A percentile compares a stretch with the other conserved stretches of the same genome.
Evolutionary conservation across 2,888 invertebrate genomes (phyloP).

Genomic region (Lycia hirtaria): DNA sequence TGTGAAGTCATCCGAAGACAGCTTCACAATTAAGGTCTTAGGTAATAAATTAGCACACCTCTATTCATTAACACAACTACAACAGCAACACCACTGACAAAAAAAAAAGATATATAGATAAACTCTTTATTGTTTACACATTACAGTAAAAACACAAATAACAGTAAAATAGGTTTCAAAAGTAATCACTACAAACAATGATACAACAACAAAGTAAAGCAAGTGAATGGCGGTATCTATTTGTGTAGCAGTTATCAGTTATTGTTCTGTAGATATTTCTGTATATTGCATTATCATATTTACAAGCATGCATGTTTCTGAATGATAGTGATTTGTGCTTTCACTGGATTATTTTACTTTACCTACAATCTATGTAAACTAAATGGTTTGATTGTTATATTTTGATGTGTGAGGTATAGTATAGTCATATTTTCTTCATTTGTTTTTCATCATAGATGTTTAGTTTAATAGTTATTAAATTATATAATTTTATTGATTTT

Average conservation of each 20-base stretch:
- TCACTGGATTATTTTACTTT: background rate
- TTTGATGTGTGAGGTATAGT: too few species aligned
- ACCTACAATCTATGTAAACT: background rate
- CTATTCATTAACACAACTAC: background rate
- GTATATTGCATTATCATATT: constrained; percentile 2
- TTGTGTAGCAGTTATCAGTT: constrained; percentile 21
- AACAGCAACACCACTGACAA: too few species aligned
- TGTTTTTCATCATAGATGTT: too few species aligned
- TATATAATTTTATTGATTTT: too few species aligned
- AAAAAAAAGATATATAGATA: too few species aligned
- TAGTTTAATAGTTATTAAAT: too few species aligned
- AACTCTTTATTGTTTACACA: too few species aligned
- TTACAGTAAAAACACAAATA: too few species aligned
- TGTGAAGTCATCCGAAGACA: background rate
- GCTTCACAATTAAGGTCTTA: background rate
- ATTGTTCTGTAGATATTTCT: background rate
- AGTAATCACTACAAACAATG: background rate
- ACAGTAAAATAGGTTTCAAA: background rate
- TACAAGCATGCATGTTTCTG: background rate
- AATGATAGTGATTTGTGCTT: constrained; percentile 10
- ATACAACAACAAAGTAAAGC: constrained; percentile 23
- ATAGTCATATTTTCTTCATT: too few species aligned
- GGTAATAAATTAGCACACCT: background rate
- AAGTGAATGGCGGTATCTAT: constrained; percentile 20
- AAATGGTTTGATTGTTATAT: too few species aligned